Percentiles rank a stretch among this genome's conserved stretches.
These are phyloP conservation scores for Hydrotaea diabolus DNA, from an alignment of 2,888 invertebrate species.

Conservation along the genomic window DNA sequence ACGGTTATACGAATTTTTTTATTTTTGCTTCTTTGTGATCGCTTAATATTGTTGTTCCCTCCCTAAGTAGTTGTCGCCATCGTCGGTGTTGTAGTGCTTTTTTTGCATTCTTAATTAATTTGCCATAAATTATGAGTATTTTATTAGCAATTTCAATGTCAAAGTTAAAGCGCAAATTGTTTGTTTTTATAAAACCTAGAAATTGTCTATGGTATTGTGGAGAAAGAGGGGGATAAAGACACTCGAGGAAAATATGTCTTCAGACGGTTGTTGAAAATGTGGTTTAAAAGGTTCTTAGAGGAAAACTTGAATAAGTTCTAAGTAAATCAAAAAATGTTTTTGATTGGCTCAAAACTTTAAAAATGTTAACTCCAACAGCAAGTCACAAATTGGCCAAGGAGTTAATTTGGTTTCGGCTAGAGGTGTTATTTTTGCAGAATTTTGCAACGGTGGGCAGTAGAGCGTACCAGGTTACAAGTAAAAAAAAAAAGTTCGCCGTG, in stretches of 20 bases:
- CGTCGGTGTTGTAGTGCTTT: not conserved
- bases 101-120: slow-evolving; percentile 58
- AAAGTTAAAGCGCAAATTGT: slow-evolving; percentile 65
- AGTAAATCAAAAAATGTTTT: too few relatives aligned
- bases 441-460: too few relatives aligned
- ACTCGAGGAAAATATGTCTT: not conserved
- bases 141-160: slow-evolving; percentile 70
- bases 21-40: not conserved
- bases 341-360: too few relatives aligned
- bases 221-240: not conserved
- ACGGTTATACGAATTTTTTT: slow-evolving; percentile 47
- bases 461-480: too few relatives aligned
- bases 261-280: too few relatives aligned
- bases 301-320: too few relatives aligned
- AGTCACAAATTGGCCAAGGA: too few relatives aligned
- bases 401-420: too few relatives aligned
- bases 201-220: not conserved
- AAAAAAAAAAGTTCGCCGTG: too few relatives aligned
- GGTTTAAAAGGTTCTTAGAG: too few relatives aligned
- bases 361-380: too few relatives aligned
- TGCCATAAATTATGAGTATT: slow-evolving; percentile 61
- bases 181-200: slow-evolving; percentile 27
- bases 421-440: too few relatives aligned
- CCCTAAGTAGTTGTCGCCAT: not conserved
- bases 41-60: not conserved